Conservation (phyloP, 2,888 invertebrate genomes). For the Teleiodes luculella region DNA sequence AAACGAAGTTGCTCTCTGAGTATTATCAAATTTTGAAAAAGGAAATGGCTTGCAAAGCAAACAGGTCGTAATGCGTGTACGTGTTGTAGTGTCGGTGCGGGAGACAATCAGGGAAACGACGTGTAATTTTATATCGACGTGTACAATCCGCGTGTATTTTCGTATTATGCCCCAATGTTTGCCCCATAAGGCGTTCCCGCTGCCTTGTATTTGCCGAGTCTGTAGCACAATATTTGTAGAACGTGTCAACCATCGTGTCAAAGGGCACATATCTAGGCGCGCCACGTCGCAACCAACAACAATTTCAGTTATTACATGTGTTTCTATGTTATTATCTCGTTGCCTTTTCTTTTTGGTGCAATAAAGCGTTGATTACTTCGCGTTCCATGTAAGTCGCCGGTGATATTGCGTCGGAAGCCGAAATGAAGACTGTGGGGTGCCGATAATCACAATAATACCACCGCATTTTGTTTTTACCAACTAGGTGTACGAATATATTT, state of each 20-base stretch:
- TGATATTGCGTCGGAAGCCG: slow-evolving; percentile 48
- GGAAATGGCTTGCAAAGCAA: slow-evolving; percentile 27
- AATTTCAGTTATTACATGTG: slow-evolving; percentile 69
- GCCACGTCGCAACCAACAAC: slow-evolving; percentile 61
- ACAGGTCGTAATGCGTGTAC: slow-evolving; percentile 54
- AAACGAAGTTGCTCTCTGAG: not conserved
- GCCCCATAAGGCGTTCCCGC: slow-evolving; percentile 47
- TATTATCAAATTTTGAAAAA: not conserved
- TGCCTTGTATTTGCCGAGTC: slow-evolving; percentile 67
- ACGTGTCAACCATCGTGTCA: slow-evolving; percentile 71
- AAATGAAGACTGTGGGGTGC: slow-evolving; percentile 58
- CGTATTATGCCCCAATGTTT: slow-evolving; percentile 63
- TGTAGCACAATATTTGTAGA: slow-evolving; percentile 74
- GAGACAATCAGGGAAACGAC: slow-evolving; percentile 62
- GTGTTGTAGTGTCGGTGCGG: slow-evolving; percentile 48
- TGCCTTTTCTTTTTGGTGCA: slow-evolving; percentile 64
- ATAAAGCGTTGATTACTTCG: slow-evolving; percentile 71
- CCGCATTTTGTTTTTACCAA: slow-evolving; percentile 17
- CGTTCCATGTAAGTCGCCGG: slow-evolving; percentile 33
- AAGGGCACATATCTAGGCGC: slow-evolving; percentile 69
- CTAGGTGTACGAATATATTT: slow-evolving; percentile 3
- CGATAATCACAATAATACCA: slow-evolving; percentile 52
- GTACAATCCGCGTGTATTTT: slow-evolving; percentile 53
- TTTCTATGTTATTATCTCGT: slow-evolving; percentile 59
- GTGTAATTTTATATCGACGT: slow-evolving; percentile 66